Evolutionary conservation across 2,797 vertebrate species (phyloP), one percentile per base, ranked within the genome.

Genomic region (Myotis myotis): DNA sequence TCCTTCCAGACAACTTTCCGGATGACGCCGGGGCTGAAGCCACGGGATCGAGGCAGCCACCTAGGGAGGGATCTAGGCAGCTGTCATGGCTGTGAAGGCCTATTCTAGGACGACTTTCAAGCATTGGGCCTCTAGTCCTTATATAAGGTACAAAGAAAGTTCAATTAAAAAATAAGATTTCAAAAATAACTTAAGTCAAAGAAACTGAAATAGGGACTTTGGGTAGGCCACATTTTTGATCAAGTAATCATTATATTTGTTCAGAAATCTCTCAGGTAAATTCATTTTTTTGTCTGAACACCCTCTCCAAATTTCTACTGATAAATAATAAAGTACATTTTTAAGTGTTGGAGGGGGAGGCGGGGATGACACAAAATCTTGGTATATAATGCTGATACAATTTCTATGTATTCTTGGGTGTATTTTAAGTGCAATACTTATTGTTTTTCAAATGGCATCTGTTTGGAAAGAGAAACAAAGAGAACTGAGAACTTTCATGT

Each of bases 161-260:
- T 93, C 8, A 94, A 78, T 57, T 66, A 94, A 28, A 64, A 94
- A 94, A 33, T 36, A 85, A 64, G 36, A 71, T 38, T 89, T 87
- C 84, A 86, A 80, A 23, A 30, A 70, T 57, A 33, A 89, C 44
- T 93, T 89, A 75, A 96, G 84, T 81, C 47, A 97, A 81, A 96
- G 36, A 92, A 80, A 12, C 51, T 82, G 20, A 66, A 85, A 64
- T 2, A 44, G 8, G 13, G 57, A 72, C 13, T 80, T 30, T n/a
- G n/a, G n/a, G n/a, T 3, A 89, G 44, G 47, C 22, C 78, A 30
- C 1, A 60, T 51, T 17, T 30, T 60, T 95, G 66, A 62, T 62
- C 44, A 76, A 92, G 80, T 53, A 75, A 86, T 60, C 49, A 82
- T 23, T 60, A 8, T 53, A 70, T 81, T 84, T 86, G 36, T 93